Evolutionary conservation across 1,140 invertebrate genomes (phyloP), one percentile per base, ranked within the genome.

Genomic region (Hyphantria cunea): DNA sequence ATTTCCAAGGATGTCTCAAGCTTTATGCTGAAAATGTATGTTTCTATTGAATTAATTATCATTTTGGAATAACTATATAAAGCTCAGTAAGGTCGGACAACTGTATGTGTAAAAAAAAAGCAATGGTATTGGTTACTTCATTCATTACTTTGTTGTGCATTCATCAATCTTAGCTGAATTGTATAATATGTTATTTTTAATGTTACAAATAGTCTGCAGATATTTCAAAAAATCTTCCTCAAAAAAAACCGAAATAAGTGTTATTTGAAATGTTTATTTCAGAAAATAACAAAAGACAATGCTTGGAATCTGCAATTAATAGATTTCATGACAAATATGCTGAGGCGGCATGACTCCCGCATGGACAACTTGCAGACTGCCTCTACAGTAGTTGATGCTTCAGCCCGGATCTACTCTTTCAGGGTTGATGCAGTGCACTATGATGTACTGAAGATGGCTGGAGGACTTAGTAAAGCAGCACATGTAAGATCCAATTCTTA

Each of bases 201-300:
- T n/a, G n/a, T n/a, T n/a, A 25, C 5, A 3, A 25, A 25, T 25
- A 25, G 17, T 25, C 17, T 25, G 17, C 5, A 3, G 17, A 5
- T 25, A 25, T 3, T 25, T 25, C 17, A 25, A 25, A 25, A 3
- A 25, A 3, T 25, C 17, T 25, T 3, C 17, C 1, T 25, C 17
- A 1, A 25, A 25, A 25, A 25, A 25, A 25, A n/a, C n/a, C n/a
- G 17, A 5, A 25, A 25, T 25, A 25, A 5, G 17, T 3, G 5
- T 25, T 25, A 25, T 25, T 25, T 25, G 2, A 25, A 25, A 25
- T 25, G 67, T 74, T 62, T 70, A 25, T 47, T 89, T 91, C 78
- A 94, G 93, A 96, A 97, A 95, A 97, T 97, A 64, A 97, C 93
- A 74, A 91, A 93, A 13, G 96, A 96, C 80, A 97, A 97, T 93